Evolutionary conservation across 2,797 vertebrate species (phyloP), one percentile per base, ranked within the genome.

Genomic region (Acomys russatus): DNA sequence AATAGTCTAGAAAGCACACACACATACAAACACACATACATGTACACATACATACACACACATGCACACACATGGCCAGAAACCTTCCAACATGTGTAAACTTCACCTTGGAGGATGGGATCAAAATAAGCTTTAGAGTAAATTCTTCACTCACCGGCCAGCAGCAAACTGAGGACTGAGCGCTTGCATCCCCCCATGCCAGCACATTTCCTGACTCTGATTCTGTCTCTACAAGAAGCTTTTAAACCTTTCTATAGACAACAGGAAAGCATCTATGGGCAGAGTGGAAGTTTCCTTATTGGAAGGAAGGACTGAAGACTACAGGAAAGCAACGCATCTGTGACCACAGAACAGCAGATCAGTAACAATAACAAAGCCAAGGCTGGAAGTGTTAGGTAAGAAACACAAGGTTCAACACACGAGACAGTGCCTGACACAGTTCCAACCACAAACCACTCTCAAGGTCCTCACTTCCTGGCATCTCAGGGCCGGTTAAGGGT

Each of bases 141-240:
- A 68, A 86, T 90, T 86, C 49, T 95, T 92, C 44, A 20, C 64
- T 49, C 63, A 84, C 68, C 30, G 59, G n/a, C 78, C 87, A 68
- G 33, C 25, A 66, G 56, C 56, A 80, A 94, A 78, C 64, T 0
- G 11, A 84, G 28, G 22, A 25, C 38, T 14, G 38, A 25, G 17
- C 4, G 76, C 33, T 79, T 49, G 4, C 33, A 11, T 64, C 11
- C 12, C 38, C 18, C 49, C 28, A 30, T 25, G 18, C 83, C n/a
- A 63, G 66, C 28, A 79, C 15, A n/a, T 38, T 71, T 44, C 44
- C 80, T 92, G 20, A 28, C 54, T 59, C 14, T 54, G 33, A 51
- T 77, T 77, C 51, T 71, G 84, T 66, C 11, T 51, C 68, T 38
- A 73, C 25, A 23, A 35, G 25, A 68, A 87, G 33, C 64, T 74